Base-by-base conservation (phyloP, 2,888 invertebrate species). In the Abrostola triplasia region DNA sequence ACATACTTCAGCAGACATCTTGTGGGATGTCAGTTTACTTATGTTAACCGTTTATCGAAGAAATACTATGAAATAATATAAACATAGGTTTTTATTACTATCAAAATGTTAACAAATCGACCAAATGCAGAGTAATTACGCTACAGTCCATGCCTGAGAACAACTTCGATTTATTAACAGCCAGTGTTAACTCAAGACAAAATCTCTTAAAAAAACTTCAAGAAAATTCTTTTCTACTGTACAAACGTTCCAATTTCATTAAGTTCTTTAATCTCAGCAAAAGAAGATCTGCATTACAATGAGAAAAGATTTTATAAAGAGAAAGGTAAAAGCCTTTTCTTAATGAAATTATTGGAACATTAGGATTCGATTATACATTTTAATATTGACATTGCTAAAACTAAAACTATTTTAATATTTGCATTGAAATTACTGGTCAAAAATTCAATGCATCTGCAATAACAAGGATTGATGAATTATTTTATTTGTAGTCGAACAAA, bases 221-320 rank as follows among this genome's bases (percentile, higher is more conserved):
- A 10, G 11, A 49, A 49, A 36, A 13, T 36, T 13, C 51, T 53
- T 42, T 64, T 63, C 56, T 54, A 55, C 49, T 52, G 11, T 48
- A 37, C 36, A 61, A 65, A 54, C 56, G 41, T 64, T 64, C 56
- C 77, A 78, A 76, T 73, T 74, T 70, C 57, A 70, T 65, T 76
- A 67, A 55, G 55, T 50, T 36, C 35, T 48, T 59, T 73, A 70
- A 69, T 67, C 61, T 67, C 1, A 50, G 11, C 63, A 57, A 55
- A 52, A 73, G 65, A 61, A 67, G 59, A 70, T 59, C 59, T 69
- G 63, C 56, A 63, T 64, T 50, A 63, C 51, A 73, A 72, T 65
- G 63, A 64, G 59, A 50, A 67, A 62, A 57, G 53, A 42, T 41
- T 48, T 12, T 2, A 6, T 37, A 12, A 50, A 11, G 10, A 24